phyloP scores from a whole-genome alignment of 2,797 vertebrate genomes.

The Hoplostethus mediterraneus region DNA sequence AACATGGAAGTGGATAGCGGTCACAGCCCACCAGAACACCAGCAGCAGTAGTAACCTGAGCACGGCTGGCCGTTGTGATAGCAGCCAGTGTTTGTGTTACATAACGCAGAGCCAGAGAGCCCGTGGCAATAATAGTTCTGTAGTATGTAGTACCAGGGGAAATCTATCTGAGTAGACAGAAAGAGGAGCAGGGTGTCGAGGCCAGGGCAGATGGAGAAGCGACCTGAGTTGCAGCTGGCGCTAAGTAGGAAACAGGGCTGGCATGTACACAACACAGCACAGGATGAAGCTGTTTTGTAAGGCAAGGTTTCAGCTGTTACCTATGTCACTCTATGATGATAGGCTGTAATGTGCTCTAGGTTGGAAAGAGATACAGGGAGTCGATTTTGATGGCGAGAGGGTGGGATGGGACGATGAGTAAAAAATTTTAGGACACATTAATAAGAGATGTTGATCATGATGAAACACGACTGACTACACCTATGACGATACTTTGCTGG shows the following conservation, averaged over 20 bases:
- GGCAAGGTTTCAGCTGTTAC: slow-evolving; percentile 63
- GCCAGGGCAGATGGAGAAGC: slow-evolving; percentile 47
- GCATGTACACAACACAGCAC: slow-evolving; percentile 46
- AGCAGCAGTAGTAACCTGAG: slow-evolving; percentile 73
- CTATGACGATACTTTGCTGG: too few relatives aligned
- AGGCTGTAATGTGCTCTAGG: slow-evolving; percentile 14
- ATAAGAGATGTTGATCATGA: not conserved
- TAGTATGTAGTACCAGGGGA: slow-evolving; percentile 65
- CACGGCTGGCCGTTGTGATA: slow-evolving; percentile 76
- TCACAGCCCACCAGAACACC: slow-evolving; percentile 21
- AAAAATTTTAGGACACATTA: not conserved
- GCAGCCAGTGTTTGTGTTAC: slow-evolving; percentile 85
- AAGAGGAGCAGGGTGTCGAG: slow-evolving; percentile 74
- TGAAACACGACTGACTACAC: not conserved
- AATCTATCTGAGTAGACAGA: slow-evolving; percentile 70
- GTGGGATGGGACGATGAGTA: not conserved
- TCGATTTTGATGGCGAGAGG: slow-evolving; percentile 11
- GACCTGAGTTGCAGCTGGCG: slow-evolving; percentile 55
- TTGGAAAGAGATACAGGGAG: slow-evolving; percentile 13
- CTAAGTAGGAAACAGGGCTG: slow-evolving; percentile 59
- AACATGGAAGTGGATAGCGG: slow-evolving; percentile 52
- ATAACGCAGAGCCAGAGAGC: slow-evolving; percentile 70
- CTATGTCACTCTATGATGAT: slow-evolving; percentile 42
- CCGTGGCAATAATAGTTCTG: slow-evolving; percentile 64
- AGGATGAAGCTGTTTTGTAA: slow-evolving; percentile 53